Evolutionary conservation across 2,888 invertebrate species (phyloP), one percentile per base, ranked within the genome.

Genomic region (Mechanitis messenoides): DNA sequence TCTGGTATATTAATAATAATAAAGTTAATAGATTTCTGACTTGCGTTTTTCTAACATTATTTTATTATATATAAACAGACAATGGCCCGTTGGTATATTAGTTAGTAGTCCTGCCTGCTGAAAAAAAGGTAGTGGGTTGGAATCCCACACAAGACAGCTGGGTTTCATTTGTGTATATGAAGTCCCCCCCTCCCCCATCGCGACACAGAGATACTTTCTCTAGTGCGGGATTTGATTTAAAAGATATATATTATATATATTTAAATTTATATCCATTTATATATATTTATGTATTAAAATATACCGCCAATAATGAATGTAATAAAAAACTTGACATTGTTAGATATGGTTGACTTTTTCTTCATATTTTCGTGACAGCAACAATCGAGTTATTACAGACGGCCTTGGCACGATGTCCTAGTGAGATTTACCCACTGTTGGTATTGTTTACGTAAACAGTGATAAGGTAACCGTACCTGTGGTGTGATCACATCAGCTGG

Each of bases 321-420:
- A 20, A 6, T 47, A 5, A n/a, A 20, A 28, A 5, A 5, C 3
- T 20, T n/a, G 5, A 47, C 3, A 20, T 2, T 9, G 50, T 50
- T 50, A 50, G 50, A 50, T 50, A 3, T 50, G 2, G 7, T 7
- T 6, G 35, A 50, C 5, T 50, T 50, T 31, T 50, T 50, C 31
- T 28, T 28, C 9, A 9, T 50, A 31, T 50, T 50, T 31, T 31
- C 28, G 31, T 50, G 50, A 47, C 31, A 31, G 6, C 31, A 50
- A 50, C 50, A 50, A 31, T 50, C 9, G 50, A 31, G 50, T 7
- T 31, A 50, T 11, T 31, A 31, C 7, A 50, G 42, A 31, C 59
- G 64, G 61, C 66, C 66, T 66, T 66, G 66, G 66, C 64, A 66
- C 53, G 61, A 50, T 66, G 60, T 64, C 60, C 60, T 53, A 65